Percentiles rank a stretch among this genome's conserved stretches.
Conservation (phyloP, 2,797 vertebrate species). For the Kryptolebias ocellatus region DNA sequence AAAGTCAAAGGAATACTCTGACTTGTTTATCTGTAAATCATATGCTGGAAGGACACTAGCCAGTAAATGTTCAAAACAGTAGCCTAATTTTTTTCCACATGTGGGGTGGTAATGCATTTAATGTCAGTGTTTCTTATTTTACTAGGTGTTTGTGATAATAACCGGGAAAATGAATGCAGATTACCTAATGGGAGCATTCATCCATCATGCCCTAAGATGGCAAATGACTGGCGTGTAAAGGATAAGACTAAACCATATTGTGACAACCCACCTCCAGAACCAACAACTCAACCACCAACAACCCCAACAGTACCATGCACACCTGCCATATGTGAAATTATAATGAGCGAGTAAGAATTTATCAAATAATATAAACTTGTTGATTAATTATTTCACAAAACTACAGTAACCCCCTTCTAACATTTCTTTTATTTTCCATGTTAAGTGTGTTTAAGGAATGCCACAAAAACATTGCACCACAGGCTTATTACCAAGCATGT, state of each 20-base stretch:
- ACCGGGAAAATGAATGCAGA: constrained; percentile 84
- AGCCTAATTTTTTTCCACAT: background rate
- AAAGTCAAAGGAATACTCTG: too few species aligned
- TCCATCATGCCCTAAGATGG: constrained; percentile 79
- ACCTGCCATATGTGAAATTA: constrained; percentile 60
- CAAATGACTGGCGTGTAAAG: constrained; percentile 80
- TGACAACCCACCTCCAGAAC: rapidly evolving
- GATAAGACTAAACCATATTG: constrained; percentile 71
- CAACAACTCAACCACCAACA: rapidly evolving
- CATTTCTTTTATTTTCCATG: constrained; percentile 27
- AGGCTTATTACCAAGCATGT: constrained; percentile 74
- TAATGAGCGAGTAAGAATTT: constrained; percentile 68
- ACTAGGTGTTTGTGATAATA: constrained; percentile 89
- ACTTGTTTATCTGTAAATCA: too few species aligned
- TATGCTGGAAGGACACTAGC: background rate
- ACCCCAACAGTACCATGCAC: background rate
- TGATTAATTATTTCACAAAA: background rate
- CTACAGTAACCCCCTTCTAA: constrained; percentile 14
- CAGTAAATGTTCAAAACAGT: background rate
- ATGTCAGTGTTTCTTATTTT: constrained; percentile 28
- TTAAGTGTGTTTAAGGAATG: constrained; percentile 82
- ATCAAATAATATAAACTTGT: background rate
- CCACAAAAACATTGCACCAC: constrained; percentile 59
- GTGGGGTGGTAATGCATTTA: constrained; percentile 8
- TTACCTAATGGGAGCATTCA: constrained; percentile 77